Percentiles rank a stretch among this genome's conserved stretches.
Conservation (phyloP, 2,888 invertebrate genomes). For the Oxytorus armatus region DNA sequence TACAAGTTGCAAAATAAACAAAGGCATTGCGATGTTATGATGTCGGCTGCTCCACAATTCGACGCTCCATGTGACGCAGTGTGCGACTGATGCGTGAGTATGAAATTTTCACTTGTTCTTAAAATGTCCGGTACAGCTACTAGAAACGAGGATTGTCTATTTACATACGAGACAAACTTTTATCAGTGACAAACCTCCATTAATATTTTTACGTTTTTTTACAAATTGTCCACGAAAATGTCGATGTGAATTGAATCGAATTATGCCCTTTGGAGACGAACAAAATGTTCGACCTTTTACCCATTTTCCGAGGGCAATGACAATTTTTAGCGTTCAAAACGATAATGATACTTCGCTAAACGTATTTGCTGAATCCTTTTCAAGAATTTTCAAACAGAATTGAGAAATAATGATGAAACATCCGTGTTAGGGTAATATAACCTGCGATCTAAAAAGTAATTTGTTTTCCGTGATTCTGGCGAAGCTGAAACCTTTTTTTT, state of each 20-base stretch:
- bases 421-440: too few relatives aligned
- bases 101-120: not conserved
- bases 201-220: not conserved
- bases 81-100: constrained; percentile 33
- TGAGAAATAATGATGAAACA: too few relatives aligned
- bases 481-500: too few relatives aligned
- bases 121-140: not conserved
- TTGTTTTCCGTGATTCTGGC: too few relatives aligned
- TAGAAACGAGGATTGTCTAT: not conserved
- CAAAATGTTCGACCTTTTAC: not conserved
- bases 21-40: constrained; percentile 18
- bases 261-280: not conserved
- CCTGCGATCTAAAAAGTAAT: too few relatives aligned
- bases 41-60: constrained; percentile 38
- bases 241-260: not conserved
- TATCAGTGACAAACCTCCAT: not conserved
- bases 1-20: not conserved
- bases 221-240: too few relatives aligned
- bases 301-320: not conserved
- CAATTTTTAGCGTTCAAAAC: too few relatives aligned
- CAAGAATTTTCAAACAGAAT: too few relatives aligned
- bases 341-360: not conserved
- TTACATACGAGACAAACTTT: not conserved
- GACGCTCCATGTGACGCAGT: constrained; percentile 20
- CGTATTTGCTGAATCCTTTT: too few relatives aligned